Conservation (phyloP, 2,888 invertebrate species). For the Scotopteryx bipunctaria region DNA sequence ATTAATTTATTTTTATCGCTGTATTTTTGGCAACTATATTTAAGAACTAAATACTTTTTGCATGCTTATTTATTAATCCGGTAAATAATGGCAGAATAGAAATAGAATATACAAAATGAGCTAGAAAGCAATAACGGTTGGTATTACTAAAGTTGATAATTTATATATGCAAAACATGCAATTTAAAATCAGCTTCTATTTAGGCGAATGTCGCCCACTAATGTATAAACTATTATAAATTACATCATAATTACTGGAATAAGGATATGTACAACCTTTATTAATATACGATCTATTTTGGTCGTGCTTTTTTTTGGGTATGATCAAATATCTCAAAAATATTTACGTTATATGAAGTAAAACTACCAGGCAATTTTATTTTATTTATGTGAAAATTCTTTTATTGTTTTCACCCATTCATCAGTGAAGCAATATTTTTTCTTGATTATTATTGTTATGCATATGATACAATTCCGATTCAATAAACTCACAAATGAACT, state of each 20-base stretch:
- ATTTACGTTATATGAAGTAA: too few relatives aligned
- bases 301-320: not conserved
- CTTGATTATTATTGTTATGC: not conserved
- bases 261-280: constrained; percentile 32
- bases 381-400: too few relatives aligned
- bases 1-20: not conserved
- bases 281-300: constrained; percentile 41
- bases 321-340: not conserved
- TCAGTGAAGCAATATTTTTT: too few relatives aligned
- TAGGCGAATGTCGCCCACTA: constrained; percentile 36
- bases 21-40: not conserved
- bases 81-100: constrained; percentile 14
- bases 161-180: constrained; percentile 34
- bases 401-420: too few relatives aligned
- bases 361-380: too few relatives aligned
- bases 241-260: constrained; percentile 43
- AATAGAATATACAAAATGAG: constrained; percentile 16
- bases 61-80: constrained; percentile 9
- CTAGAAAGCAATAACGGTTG: constrained; percentile 22
- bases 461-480: not conserved
- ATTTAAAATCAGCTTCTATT: constrained; percentile 46
- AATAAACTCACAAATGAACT: not conserved
- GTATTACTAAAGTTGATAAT: constrained; percentile 20
- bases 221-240: constrained; percentile 46
- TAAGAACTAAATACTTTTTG: not conserved